phyloP scores from a whole-genome alignment of 2,113 vertebrate species.

The Puffinus mauretanicus region DNA sequence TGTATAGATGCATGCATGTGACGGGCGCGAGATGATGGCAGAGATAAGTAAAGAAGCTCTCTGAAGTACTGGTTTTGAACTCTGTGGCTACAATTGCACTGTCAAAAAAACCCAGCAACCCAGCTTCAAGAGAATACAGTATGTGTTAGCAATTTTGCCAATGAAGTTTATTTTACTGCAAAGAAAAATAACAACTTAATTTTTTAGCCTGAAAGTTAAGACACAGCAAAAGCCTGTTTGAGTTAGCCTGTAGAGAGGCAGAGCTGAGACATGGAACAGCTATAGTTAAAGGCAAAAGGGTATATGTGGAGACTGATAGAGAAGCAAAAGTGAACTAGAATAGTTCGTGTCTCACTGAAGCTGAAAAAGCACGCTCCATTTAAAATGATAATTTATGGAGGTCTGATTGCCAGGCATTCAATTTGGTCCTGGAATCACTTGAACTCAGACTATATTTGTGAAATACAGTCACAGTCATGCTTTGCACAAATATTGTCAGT shows the following conservation, averaged over 20 bases:
- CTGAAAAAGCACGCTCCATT: neutral
- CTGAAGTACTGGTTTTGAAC: neutral
- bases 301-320: neutral
- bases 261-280: neutral
- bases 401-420: slow-evolving; percentile 40
- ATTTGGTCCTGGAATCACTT: slow-evolving; percentile 32
- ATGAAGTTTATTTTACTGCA: neutral
- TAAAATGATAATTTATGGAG: slow-evolving; percentile 29
- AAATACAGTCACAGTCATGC: neutral
- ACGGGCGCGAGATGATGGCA: neutral
- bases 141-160: neutral
- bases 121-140: neutral
- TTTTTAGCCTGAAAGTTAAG: neutral
- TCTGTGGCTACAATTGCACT: neutral
- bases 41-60: neutral
- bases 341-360: neutral
- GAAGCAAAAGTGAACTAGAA: neutral
- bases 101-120: neutral
- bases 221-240: neutral
- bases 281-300: neutral
- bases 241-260: neutral
- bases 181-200: neutral
- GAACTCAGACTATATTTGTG: slow-evolving; percentile 20
- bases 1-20: neutral
- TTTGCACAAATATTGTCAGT: slow-evolving; percentile 42